Percentiles rank a stretch among this genome's conserved stretches.
Evolutionary conservation across 2,797 vertebrate species (phyloP).

Genomic region (Babyrousa celebensis): DNA sequence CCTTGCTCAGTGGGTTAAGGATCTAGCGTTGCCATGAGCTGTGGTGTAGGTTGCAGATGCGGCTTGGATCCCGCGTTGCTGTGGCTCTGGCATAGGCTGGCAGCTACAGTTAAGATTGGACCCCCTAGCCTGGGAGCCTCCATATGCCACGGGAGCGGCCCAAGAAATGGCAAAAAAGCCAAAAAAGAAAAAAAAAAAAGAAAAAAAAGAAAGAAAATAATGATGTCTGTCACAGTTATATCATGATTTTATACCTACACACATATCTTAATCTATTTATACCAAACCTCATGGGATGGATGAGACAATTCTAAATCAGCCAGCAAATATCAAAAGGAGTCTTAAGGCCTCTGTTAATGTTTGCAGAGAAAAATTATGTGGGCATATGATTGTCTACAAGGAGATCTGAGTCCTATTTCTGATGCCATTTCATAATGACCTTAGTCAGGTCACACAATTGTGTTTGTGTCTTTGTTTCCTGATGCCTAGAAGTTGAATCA

Average conservation of each 20-base stretch:
- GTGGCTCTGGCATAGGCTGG: too few species aligned
- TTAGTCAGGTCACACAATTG: neutral
- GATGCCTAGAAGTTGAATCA: neutral
- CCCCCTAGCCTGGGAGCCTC: too few species aligned
- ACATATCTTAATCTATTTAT: neutral
- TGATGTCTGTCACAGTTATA: neutral
- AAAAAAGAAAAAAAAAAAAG: too few species aligned
- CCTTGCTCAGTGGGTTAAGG: too few species aligned
- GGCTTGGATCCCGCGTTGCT: too few species aligned
- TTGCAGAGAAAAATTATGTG: accelerated
- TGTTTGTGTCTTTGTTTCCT: neutral
- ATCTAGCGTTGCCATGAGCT: too few species aligned
- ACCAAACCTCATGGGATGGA: neutral
- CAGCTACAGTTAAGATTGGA: too few species aligned
- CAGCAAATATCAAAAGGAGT: neutral
- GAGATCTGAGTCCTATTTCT: neutral
- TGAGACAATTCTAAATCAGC: neutral
- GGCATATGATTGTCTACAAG: neutral
- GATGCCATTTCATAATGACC: neutral
- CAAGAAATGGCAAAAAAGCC: too few species aligned
- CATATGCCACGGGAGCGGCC: too few species aligned
- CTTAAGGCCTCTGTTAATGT: neutral
- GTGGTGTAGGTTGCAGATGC: too few species aligned
- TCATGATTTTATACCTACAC: neutral
- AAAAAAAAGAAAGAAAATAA: neutral